Evolutionary conservation across 2,888 invertebrate species (phyloP).

Genomic region (Thecophora atra): DNA sequence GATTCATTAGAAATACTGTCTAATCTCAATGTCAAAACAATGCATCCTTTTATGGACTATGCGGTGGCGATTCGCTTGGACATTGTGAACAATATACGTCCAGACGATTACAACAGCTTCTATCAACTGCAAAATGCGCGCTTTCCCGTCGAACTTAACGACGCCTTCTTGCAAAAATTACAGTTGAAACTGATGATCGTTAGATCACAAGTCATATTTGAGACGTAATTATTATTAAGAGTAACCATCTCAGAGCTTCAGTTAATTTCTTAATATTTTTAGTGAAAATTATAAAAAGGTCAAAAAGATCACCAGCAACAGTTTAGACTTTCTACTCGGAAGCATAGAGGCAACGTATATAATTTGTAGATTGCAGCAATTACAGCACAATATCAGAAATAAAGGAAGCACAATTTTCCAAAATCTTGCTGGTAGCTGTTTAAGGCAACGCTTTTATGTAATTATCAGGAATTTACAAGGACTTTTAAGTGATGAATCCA

Average conservation of each 20-base stretch:
- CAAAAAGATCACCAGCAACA: conserved; percentile 28
- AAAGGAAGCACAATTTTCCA: conserved; percentile 51
- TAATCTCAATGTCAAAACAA: conserved; percentile 34
- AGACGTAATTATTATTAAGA: conserved; percentile 43
- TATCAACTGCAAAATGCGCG: conserved; percentile 38
- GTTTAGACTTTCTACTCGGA: conserved; percentile 45
- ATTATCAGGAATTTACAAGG: conserved; percentile 36
- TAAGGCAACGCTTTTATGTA: conserved; percentile 43
- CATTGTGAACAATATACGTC: conserved; percentile 48
- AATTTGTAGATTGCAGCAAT: conserved; percentile 49
- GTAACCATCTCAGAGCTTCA: conserved; percentile 12
- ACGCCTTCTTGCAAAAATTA: conserved; percentile 50
- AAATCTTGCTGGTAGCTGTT: conserved; percentile 46
- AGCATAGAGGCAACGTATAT: conserved; percentile 51
- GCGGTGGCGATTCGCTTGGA: conserved; percentile 53
- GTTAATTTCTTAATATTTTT: conserved; percentile 12
- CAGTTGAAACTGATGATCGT: conserved; percentile 53
- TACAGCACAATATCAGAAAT: conserved; percentile 36
- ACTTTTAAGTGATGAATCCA: conserved; percentile 40
- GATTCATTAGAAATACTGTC: conserved; percentile 46
- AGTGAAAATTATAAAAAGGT: conserved; percentile 29
- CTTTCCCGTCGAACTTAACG: conserved; percentile 44
- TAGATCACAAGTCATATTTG: conserved; percentile 42
- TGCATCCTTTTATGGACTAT: conserved; percentile 50
- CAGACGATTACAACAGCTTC: conserved; percentile 43